Conservation (phyloP, 1,140 invertebrate species). For the Octopus bimaculoides region DNA sequence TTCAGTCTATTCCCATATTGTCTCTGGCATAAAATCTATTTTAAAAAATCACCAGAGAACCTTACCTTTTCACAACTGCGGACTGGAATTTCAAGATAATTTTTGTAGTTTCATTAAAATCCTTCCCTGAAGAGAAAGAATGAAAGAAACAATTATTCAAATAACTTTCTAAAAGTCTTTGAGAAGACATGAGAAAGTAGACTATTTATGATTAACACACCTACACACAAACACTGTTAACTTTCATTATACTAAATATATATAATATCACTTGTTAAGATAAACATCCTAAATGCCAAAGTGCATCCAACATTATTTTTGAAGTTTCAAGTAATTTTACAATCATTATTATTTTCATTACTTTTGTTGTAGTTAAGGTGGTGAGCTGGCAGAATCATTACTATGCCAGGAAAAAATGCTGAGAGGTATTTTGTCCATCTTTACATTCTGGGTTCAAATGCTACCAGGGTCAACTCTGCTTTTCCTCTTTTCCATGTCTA, state of each 20-base stretch:
- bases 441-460: no score
- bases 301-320: background rate
- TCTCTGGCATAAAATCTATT: background rate
- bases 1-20: background rate
- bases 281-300: background rate
- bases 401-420: no score
- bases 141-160: background rate
- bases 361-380: no score
- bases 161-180: background rate
- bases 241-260: background rate
- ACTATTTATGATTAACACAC: background rate
- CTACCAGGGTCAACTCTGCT: no score
- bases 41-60: background rate
- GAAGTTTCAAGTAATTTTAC: background rate
- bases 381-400: no score
- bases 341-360: background rate
- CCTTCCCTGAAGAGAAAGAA: background rate
- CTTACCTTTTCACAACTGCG: slow-evolving; percentile 50
- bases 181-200: background rate
- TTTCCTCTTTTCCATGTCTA: no score
- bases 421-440: no score
- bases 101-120: background rate
- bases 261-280: background rate
- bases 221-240: background rate
- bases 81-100: slow-evolving; percentile 74